A percentile compares a stretch with the other conserved stretches of the same genome.
Evolutionary conservation across 1,140 invertebrate genomes (phyloP).

Genomic region (Aphaenogaster floridana): DNA sequence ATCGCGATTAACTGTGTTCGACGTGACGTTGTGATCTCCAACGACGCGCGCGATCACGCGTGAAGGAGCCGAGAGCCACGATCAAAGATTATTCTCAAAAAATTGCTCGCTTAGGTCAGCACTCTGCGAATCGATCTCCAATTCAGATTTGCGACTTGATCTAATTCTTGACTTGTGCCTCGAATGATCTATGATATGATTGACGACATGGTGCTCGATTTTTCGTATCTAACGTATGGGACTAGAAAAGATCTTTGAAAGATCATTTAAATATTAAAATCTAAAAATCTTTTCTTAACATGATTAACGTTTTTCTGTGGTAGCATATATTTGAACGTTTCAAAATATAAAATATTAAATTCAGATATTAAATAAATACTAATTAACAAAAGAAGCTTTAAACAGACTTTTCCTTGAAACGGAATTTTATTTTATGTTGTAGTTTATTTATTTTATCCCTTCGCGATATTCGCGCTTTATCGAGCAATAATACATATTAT

Average conservation of each 20-base stretch:
- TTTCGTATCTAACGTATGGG: neutral
- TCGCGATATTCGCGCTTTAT: neutral
- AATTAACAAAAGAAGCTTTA: neutral
- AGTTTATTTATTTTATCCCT: neutral
- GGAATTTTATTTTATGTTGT: neutral
- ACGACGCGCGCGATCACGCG: conserved; percentile 34
- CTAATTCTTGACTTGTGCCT: neutral
- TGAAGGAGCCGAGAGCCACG: conserved; percentile 19
- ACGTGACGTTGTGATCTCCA: conserved; percentile 23
- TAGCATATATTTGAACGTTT: neutral
- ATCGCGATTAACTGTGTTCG: conserved; percentile 49
- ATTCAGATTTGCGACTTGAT: neutral
- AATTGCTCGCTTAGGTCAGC: conserved; percentile 43
- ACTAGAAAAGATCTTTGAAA: neutral
- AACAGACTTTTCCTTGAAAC: neutral
- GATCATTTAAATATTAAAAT: neutral
- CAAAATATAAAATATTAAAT: neutral
- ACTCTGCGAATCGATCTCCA: neutral
- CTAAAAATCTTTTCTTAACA: neutral
- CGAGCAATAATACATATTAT: neutral
- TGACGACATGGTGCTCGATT: neutral
- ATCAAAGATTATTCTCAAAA: conserved; percentile 41
- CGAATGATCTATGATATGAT: conserved; percentile 28
- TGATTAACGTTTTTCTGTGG: neutral
- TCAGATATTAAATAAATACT: neutral